A percentile compares a stretch with the other conserved stretches of the same genome.
Evolutionary conservation across 2,113 vertebrate species (phyloP).

Genomic region (Tachysurus vachellii): DNA sequence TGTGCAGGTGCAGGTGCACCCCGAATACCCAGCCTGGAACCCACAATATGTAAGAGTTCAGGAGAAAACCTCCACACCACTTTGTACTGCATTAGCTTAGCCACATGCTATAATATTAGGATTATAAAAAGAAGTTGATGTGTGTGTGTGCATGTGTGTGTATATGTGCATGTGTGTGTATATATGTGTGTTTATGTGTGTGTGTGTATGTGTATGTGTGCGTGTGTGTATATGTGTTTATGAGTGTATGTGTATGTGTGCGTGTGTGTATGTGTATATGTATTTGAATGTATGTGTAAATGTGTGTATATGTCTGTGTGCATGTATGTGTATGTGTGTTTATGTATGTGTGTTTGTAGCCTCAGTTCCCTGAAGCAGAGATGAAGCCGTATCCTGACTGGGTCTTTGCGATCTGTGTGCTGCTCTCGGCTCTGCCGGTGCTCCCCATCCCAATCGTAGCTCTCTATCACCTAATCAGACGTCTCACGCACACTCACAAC

Average conservation of each 20-base stretch:
- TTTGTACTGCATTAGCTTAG: too few relatives aligned
- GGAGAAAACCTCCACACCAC: not conserved
- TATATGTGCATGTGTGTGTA: too few relatives aligned
- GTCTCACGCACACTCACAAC: not conserved
- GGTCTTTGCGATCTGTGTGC: slow-evolving; percentile 74
- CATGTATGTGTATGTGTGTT: too few relatives aligned
- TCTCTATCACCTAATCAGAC: slow-evolving; percentile 38
- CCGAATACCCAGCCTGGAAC: slow-evolving; percentile 82
- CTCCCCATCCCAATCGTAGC: slow-evolving; percentile 74
- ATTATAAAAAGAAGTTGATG: too few relatives aligned
- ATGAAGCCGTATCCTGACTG: slow-evolving; percentile 76
- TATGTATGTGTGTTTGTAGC: slow-evolving; percentile 61
- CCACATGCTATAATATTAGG: too few relatives aligned
- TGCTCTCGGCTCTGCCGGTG: slow-evolving; percentile 72
- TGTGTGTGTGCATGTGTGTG: not conserved
- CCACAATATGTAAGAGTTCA: slow-evolving; percentile 75
- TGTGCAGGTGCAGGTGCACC: slow-evolving; percentile 65
- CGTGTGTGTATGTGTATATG: not conserved
- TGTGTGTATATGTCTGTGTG: too few relatives aligned
- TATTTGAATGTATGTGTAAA: too few relatives aligned
- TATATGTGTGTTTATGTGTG: slow-evolving; percentile 3
- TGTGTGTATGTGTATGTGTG: slow-evolving; percentile 62
- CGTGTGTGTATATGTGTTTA: too few relatives aligned
- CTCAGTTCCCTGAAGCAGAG: slow-evolving; percentile 75
- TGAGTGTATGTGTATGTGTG: not conserved